phyloP scores from a whole-genome alignment of 2,797 vertebrate genomes.

The Acanthurus tractus region DNA sequence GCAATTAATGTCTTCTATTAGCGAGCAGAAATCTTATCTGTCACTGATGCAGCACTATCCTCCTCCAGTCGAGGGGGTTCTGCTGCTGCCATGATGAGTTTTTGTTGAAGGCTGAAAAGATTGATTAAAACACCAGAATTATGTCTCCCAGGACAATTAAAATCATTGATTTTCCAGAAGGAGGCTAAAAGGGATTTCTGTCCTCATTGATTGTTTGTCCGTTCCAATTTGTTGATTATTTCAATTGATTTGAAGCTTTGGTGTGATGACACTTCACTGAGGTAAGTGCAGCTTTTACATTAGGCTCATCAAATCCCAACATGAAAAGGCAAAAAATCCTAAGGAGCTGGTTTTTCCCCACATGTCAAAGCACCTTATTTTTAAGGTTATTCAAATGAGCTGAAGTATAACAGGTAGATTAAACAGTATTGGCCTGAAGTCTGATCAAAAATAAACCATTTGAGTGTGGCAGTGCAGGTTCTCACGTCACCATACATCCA shows the following conservation, averaged over 20 bases:
- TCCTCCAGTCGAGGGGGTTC: slow-evolving; percentile 22
- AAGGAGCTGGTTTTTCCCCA: not conserved
- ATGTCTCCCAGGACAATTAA: slow-evolving; percentile 69
- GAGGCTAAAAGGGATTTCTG: slow-evolving; percentile 42
- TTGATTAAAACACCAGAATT: slow-evolving; percentile 64
- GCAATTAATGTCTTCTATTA: slow-evolving; percentile 39
- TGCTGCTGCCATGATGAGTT: slow-evolving; percentile 50
- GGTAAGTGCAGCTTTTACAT: not conserved
- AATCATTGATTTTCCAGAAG: slow-evolving; percentile 63
- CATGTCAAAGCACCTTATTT: not conserved
- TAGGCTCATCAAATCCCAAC: not conserved
- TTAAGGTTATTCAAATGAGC: not conserved
- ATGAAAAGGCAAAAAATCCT: not conserved
- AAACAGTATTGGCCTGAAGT: too few species aligned
- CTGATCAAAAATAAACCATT: too few species aligned
- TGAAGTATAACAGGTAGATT: too few species aligned
- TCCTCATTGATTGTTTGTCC: slow-evolving; percentile 63
- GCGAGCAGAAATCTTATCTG: slow-evolving; percentile 32
- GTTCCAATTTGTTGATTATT: slow-evolving; percentile 71
- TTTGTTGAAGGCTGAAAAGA: slow-evolving; percentile 45
- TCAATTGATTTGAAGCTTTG: slow-evolving; percentile 52
- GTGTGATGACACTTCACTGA: slow-evolving; percentile 8
- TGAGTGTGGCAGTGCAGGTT: not conserved
- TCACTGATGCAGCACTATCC: slow-evolving; percentile 43
- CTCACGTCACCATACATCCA: too few species aligned